A percentile compares a stretch with the other conserved stretches of the same genome.
These are phyloP conservation scores for Sapajus apella DNA, from an alignment of 2,113 vertebrate species.

Conservation along the genomic window DNA sequence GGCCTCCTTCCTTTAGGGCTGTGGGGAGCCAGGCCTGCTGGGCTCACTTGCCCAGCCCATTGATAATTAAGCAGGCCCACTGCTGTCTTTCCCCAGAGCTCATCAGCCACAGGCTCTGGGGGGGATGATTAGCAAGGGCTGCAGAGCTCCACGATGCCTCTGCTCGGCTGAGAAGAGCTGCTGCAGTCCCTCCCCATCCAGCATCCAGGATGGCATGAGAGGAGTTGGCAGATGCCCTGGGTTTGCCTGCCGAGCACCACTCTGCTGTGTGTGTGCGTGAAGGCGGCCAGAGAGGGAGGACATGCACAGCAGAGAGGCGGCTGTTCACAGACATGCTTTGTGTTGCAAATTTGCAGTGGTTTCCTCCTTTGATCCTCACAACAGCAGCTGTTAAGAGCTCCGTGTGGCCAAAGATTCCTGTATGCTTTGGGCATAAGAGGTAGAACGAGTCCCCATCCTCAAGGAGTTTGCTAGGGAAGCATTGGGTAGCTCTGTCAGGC, in stretches of 20 bases:
- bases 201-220: not conserved
- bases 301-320: rapidly evolving
- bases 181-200: no score
- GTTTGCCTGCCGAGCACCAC: no score
- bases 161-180: not conserved
- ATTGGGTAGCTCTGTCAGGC: not conserved
- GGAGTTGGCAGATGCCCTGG: not conserved
- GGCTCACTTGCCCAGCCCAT: not conserved
- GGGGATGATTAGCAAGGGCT: not conserved
- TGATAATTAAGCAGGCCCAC: not conserved
- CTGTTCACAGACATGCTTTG: not conserved
- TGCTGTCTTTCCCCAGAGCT: not conserved
- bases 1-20: not conserved
- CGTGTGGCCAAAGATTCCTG: not conserved
- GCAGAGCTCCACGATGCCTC: not conserved
- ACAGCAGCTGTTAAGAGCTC: not conserved
- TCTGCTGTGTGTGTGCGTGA: not conserved
- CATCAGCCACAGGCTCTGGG: no score
- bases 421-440: not conserved
- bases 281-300: no score
- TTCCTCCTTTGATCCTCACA: not conserved
- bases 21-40: not conserved
- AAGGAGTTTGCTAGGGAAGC: not conserved
- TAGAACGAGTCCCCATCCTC: not conserved
- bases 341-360: not conserved